Percentiles rank a stretch among this genome's conserved stretches.
Conservation (phyloP, 2,888 invertebrate species). For the Amiota minor region DNA sequence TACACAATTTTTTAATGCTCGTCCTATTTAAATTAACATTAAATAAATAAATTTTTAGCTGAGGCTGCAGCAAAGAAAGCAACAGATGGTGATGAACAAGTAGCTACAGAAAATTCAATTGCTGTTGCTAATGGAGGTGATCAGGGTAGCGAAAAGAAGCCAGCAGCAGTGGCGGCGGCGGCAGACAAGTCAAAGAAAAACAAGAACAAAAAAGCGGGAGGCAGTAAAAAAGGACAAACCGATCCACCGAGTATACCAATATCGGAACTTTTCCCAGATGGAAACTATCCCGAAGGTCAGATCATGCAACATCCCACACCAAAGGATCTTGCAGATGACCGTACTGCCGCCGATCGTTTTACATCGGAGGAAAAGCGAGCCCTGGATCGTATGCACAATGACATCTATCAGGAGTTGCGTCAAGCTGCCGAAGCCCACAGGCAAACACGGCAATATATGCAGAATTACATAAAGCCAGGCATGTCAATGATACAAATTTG, state of each 20-base stretch:
- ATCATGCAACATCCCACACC: slow-evolving; percentile 85
- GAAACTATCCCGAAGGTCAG: slow-evolving; percentile 90
- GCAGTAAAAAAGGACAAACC: slow-evolving; percentile 76
- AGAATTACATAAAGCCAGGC: slow-evolving; percentile 95
- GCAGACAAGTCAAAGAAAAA: slow-evolving; percentile 61
- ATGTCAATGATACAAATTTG: slow-evolving; percentile 99
- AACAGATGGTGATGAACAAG: slow-evolving; percentile 51
- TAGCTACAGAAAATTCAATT: slow-evolving; percentile 73
- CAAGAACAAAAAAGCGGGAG: slow-evolving; percentile 76
- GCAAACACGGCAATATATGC: slow-evolving; percentile 84
- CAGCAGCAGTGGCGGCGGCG: slow-evolving; percentile 59
- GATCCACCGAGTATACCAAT: slow-evolving; percentile 92
- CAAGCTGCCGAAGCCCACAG: slow-evolving; percentile 98
- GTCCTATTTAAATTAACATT: slow-evolving; percentile 13
- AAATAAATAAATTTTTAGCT: slow-evolving; percentile 46
- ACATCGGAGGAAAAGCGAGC: slow-evolving; percentile 91
- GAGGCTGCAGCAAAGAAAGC: slow-evolving; percentile 70
- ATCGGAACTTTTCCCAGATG: slow-evolving; percentile 87
- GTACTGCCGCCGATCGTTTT: slow-evolving; percentile 89
- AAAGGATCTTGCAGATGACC: slow-evolving; percentile 80
- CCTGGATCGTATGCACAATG: slow-evolving; percentile 90
- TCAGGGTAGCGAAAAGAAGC: slow-evolving; percentile 50
- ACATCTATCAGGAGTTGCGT: slow-evolving; percentile 88
- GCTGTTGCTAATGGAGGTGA: slow-evolving; percentile 56
- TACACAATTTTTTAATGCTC: slow-evolving; percentile 18